Evolutionary conservation across 2,888 invertebrate genomes (phyloP).

Genomic region (Thera britannica): DNA sequence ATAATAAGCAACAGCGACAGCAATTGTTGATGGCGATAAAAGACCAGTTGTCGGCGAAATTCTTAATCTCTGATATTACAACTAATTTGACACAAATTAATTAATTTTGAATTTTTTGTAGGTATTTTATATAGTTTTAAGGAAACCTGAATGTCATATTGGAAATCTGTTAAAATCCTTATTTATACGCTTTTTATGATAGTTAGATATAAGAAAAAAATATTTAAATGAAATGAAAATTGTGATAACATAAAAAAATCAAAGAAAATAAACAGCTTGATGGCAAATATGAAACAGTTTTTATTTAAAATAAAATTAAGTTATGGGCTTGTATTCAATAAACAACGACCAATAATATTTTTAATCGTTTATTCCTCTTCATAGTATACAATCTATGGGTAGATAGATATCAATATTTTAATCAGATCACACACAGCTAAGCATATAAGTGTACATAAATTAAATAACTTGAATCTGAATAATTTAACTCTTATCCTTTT

Average conservation of each 20-base stretch:
- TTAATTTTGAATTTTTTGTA: too few species aligned
- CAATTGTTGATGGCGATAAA: too few species aligned
- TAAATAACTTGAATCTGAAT: slow-evolving; percentile 80
- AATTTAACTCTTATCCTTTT: slow-evolving; percentile 80
- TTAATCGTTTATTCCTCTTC: slow-evolving; percentile 80
- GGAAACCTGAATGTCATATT: neutral
- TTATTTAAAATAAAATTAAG: neutral
- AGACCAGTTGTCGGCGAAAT: too few species aligned
- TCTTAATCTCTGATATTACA: too few species aligned
- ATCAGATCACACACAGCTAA: slow-evolving; percentile 84
- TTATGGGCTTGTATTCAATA: slow-evolving; percentile 44
- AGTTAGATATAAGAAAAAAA: slow-evolving; percentile 44
- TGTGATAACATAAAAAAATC: slow-evolving; percentile 20
- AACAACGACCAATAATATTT: slow-evolving; percentile 73
- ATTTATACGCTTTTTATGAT: neutral
- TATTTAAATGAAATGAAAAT: slow-evolving; percentile 41
- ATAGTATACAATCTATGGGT: slow-evolving; percentile 82
- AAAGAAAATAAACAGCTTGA: slow-evolving; percentile 25
- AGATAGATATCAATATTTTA: slow-evolving; percentile 68
- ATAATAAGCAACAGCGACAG: too few species aligned
- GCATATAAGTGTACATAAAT: slow-evolving; percentile 77
- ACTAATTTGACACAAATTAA: too few species aligned
- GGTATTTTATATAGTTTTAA: neutral
- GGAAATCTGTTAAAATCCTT: neutral
- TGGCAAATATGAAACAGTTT: neutral